Base-by-base conservation (phyloP, 2,888 invertebrate species). In the Pheosia gnoma region DNA sequence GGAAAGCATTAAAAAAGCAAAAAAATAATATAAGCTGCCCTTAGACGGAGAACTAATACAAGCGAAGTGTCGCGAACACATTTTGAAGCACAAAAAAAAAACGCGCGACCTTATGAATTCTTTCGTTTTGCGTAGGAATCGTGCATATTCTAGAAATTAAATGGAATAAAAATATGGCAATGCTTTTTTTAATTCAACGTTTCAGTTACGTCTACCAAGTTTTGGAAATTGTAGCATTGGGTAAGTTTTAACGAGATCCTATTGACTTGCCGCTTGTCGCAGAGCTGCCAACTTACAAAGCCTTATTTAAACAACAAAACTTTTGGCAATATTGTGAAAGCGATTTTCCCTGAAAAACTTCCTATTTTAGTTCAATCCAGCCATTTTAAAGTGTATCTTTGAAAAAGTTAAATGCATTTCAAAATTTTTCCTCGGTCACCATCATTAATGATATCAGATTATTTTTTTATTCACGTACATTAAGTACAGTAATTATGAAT, bases 191-290 rank as follows among this genome's bases (percentile, higher is more conserved):
- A 36, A 53, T 37, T 53, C 37, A 53, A 37, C 53, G 11, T 54
- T 45, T 9, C 56, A 60, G 63, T 71, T 69, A 36, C 62, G 55
- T 65, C 59, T 65, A 53, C 53, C 58, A 74, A 80, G 79, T 80
- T 85, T 82, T 69, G 68, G 83, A 77, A 72, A 80, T 78, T 74
- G 74, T 72, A 77, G 66, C 70, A 68, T 65, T 66, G 79, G 66
- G 60, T 64, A 87, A 88, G 78, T 88, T 88, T 86, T 88, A 88
- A 88, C 84, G 86, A 88, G 87, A 74, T 81, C 77, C 81, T 84
- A 87, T 90, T 88, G 88, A 89, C 83, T 87, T 79, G 77, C 70
- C 75, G 79, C 82, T 84, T 82, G 82, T 83, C 81, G 80, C 71
- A 66, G 72, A 77, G 72, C 77, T 78, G 74, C 75, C 72, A 79